Evolutionary conservation across 1,140 invertebrate species (phyloP), one percentile per base, ranked within the genome.

Genomic region (Drosophila trapezifrons): DNA sequence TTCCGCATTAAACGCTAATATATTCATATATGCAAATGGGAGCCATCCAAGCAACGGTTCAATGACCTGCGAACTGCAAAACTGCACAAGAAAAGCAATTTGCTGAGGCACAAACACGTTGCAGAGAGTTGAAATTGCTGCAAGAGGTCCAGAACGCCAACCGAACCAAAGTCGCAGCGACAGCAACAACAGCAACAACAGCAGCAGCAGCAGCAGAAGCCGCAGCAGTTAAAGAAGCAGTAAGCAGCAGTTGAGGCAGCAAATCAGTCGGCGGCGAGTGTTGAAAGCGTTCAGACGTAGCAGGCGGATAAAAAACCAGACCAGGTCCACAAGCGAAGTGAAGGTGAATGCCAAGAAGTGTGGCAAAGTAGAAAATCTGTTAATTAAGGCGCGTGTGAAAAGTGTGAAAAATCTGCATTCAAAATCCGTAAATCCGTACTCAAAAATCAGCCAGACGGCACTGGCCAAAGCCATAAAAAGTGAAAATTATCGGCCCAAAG

Each of bases 281-380:
- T 89, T 87, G 84, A 87, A 84, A 89, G 84, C 84, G 84, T 89
- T 78, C 67, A 84, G 84, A 89, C 84, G 85, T 87, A 51, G 71
- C 75, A 60, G 80, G 55, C 78, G 78, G 78, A 71, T 13, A 22
- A 71, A 25, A 58, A 72, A 70, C 55, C 27, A 54, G 32, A 5
- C 40, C 9, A 43, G 29, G 29, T 37, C 13, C 70, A 64, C 32
- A 58, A 66, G 25, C 40, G 22, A 38, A 35, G 25, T 25, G 51
- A 51, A 51, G 56, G 62, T 60, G 71, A 60, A 45, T 43, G 49
- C 38, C 59, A 57, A 81, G 74, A 81, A 81, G 67, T 81, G 63
- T 80, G 77, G 60, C 58, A 70, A 59, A 71, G 60, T 76, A 85
- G 65, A 85, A 75, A 58, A 70, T 80, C 75, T 51, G 66, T 22